phyloP scores from a whole-genome alignment of 2,888 invertebrate genomes.

The Melolontha melolontha region DNA sequence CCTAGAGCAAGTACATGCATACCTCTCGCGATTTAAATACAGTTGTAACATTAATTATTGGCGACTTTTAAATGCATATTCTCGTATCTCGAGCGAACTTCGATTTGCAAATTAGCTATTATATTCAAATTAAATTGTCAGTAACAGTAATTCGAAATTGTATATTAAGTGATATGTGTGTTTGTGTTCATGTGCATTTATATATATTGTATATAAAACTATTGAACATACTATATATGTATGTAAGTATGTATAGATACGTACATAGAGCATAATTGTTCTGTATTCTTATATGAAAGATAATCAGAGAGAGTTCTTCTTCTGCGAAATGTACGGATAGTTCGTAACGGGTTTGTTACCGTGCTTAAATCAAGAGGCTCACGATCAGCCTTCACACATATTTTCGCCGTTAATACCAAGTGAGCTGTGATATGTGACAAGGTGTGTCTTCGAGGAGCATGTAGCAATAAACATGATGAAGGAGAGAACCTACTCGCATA shows the following conservation, averaged over 20 bases:
- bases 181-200: constrained; percentile 5
- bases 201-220: not conserved
- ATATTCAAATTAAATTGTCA: constrained; percentile 44
- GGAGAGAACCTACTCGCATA: constrained; percentile 54
- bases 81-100: constrained; percentile 28
- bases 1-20: constrained; percentile 7
- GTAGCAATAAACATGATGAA: constrained; percentile 54
- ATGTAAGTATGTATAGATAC: constrained; percentile 3
- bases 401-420: constrained; percentile 47
- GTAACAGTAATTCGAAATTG: constrained; percentile 38
- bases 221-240: constrained; percentile 9
- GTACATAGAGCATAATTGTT: constrained; percentile 3
- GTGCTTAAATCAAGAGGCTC: constrained; percentile 44
- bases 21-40: constrained; percentile 24
- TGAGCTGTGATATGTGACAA: constrained; percentile 51
- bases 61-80: constrained; percentile 37
- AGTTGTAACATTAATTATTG: constrained; percentile 40
- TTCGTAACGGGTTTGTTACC: constrained; percentile 38
- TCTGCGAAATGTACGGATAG: constrained; percentile 37
- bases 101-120: constrained; percentile 41
- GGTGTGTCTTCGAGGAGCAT: constrained; percentile 53
- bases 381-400: constrained; percentile 48
- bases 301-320: constrained; percentile 36
- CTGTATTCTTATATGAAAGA: constrained; percentile 26
- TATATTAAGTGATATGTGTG: constrained; percentile 32